Evolutionary conservation across 2,113 vertebrate genomes (phyloP), one percentile per base, ranked within the genome.

Genomic region (Tauraco erythrolophus): DNA sequence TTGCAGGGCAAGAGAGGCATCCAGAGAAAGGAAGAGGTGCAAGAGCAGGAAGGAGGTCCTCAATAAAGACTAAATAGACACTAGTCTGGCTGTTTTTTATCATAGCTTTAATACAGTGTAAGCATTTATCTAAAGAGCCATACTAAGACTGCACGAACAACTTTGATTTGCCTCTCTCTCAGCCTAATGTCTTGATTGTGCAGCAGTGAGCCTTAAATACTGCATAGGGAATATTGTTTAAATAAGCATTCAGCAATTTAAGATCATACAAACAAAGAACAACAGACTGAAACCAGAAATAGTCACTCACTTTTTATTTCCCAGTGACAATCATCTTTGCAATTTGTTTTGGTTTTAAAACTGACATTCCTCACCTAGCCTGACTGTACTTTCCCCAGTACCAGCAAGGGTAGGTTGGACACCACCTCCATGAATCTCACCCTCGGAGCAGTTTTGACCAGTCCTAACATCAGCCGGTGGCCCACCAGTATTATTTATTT

Each of bases 351-450:
- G 13, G 10, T 70, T 90, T 92, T 57, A 92, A 61, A 95, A 53
- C 14, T 39, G 46, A 22, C 24, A 68, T 31, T 83, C 14, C 98
- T 98, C 61, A 99, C 99, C 98, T 66, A 99, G 97, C 94, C 97
- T 98, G 58, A 98, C 98, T 28, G 97, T 91, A 66, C 98, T 98
- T 57, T 99, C 99, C 45, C 92, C 97, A 4, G 98, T 62, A 77
- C 97, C 98, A 64, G 98, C 93, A 54, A 99, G 96, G 10, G 98
- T 96, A 19, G 99, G 92, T 72, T 98, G 99, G 24, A 98, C 96
- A 46, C 97, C 96, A 22, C 94, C 89, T 21, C 97, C 98, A 72
- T 96, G 97, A 81, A 98, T 97, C 48, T 98, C 98, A n/a, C 91
- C 97, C 75, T 99, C 99, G 3, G 98, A 94, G 74, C 98, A 96